These are phyloP conservation scores for Sylvia borin DNA, from an alignment of 2,797 vertebrate genomes.

Conservation along the genomic window DNA sequence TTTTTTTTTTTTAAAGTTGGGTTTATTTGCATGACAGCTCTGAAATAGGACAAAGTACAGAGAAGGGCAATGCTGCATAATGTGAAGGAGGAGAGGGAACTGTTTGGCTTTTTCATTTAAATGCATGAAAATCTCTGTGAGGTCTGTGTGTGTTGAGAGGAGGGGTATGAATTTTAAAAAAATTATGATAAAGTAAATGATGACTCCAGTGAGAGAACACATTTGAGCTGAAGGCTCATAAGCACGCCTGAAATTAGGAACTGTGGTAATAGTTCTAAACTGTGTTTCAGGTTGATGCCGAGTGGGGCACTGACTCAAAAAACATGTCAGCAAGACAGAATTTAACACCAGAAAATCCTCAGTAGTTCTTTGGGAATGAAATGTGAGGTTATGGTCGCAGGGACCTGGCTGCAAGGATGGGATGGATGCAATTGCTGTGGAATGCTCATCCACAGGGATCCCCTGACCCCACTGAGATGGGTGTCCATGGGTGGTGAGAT, in stretches of 20 bases:
- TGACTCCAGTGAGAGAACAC: background rate
- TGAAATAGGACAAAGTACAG: conserved; percentile 31
- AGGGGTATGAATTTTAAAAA: background rate
- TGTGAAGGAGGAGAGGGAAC: background rate
- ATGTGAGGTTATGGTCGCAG: background rate
- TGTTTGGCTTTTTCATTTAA: conserved; percentile 52
- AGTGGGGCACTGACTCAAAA: background rate
- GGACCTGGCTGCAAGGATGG: background rate
- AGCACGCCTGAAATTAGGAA: background rate
- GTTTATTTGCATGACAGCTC: conserved; percentile 20
- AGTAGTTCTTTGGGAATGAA: background rate
- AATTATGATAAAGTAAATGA: background rate
- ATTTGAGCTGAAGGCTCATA: background rate
- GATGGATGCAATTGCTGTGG: background rate
- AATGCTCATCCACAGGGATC: background rate
- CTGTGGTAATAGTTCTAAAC: background rate
- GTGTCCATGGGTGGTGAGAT: no score
- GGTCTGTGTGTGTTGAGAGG: background rate
- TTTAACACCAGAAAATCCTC: background rate
- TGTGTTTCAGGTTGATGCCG: background rate
- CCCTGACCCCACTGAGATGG: background rate
- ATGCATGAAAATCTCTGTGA: conserved; percentile 44
- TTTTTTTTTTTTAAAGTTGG: background rate
- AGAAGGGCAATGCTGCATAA: conserved; percentile 42
- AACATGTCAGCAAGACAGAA: background rate